Conservation (phyloP, 1,140 invertebrate genomes). For the Drosophila kanapiae region DNA sequence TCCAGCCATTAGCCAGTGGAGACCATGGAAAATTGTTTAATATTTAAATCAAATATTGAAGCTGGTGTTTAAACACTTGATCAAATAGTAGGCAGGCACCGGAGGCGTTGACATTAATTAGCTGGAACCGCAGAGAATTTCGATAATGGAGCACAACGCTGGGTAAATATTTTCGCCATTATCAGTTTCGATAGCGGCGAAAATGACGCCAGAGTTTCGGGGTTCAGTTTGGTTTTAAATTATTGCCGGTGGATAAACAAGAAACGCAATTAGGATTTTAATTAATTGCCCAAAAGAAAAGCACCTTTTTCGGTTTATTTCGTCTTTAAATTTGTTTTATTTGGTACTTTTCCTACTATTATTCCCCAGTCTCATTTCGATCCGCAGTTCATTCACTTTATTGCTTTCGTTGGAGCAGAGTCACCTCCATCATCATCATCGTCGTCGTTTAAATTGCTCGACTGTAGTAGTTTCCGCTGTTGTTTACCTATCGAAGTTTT, state of each 20-base stretch:
- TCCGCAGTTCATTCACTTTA: slow-evolving; percentile 68
- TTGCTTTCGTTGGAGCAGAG: slow-evolving; percentile 35
- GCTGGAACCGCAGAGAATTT: slow-evolving; percentile 41
- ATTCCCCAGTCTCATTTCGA: slow-evolving; percentile 10
- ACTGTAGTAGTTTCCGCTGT: slow-evolving; percentile 47
- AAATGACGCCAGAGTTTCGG: slow-evolving; percentile 40
- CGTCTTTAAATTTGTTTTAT: slow-evolving; percentile 10
- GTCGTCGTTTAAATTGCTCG: slow-evolving; percentile 51
- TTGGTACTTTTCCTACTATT: slow-evolving; percentile 11
- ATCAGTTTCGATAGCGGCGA: slow-evolving; percentile 29
- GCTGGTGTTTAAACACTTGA: slow-evolving; percentile 59
- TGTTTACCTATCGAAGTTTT: slow-evolving; percentile 43
- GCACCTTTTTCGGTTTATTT: neutral
- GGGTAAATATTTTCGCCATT: slow-evolving; percentile 61
- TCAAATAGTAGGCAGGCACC: slow-evolving; percentile 48
- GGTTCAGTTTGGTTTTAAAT: slow-evolving; percentile 8
- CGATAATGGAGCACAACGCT: slow-evolving; percentile 37
- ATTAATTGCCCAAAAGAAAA: slow-evolving; percentile 38
- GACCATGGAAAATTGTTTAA: slow-evolving; percentile 24
- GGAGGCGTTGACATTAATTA: slow-evolving; percentile 64
- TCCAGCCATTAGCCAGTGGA: slow-evolving; percentile 2
- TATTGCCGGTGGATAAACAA: slow-evolving; percentile 17
- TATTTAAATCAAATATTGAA: slow-evolving; percentile 53
- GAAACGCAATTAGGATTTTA: slow-evolving; percentile 38
- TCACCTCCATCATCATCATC: slow-evolving; percentile 1